Evolutionary conservation across 2,888 invertebrate genomes (phyloP), one percentile per base, ranked within the genome.

Genomic region (Allacma fusca): DNA sequence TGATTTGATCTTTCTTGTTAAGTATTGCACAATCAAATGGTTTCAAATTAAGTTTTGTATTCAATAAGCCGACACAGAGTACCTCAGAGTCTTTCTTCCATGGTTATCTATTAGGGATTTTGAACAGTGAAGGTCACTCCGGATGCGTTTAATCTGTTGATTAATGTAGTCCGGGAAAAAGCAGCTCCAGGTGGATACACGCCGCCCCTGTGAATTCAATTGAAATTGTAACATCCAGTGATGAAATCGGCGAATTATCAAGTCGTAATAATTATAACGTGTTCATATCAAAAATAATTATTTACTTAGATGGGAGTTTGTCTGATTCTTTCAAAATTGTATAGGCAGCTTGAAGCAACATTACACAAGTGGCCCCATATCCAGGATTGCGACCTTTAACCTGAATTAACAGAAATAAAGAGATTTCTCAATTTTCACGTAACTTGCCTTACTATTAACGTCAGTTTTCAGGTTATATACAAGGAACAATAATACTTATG

Each of bases 121-220:
- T 79, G 72, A 13, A 93, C 89, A 86, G 93, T 91, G 86, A 93
- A 94, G 72, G 88, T 91, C n/a, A 93, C 86, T 73, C 92, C 92
- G 86, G 92, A 91, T 71, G 92, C 90, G 77, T 90, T 89, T 24
- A 98, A 88, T 80, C 92, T 90, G 43, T 92, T 89, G 79, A 96
- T 90, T 26, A 97, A 88, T 29, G 89, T 90, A 0, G 97, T 97
- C 81, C 94, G 91, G 0, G 89, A 89, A 88, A 97, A 98, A 0
- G 95, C 96, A 16, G 91, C 91, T 0, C 92, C 96, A 0, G 97
- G 94, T 0, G 97, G 90, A 78, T 92, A 88, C 0, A 97, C 96
- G 16, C 97, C 97, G 44, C 95, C 95, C 13, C 94, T 94, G 87
- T 78, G 89, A 88, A 81, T 12, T n/a, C 59, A 59, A 59, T 7